Base-by-base conservation (phyloP, 23 tunicate species). In the Ascidia mentula region DNA sequence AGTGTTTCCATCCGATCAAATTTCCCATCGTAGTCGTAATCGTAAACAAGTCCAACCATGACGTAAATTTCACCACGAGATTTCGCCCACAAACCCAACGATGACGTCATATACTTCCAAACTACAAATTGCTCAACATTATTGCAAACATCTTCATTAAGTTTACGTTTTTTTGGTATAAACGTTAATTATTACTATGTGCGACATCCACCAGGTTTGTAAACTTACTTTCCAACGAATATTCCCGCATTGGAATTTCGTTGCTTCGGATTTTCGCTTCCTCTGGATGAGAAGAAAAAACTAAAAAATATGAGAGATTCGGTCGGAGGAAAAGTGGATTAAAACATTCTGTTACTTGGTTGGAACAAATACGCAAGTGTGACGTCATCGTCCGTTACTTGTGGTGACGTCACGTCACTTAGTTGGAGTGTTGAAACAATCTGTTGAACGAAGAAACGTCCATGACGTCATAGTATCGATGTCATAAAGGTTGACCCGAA, bases 1-100 rank as follows among this genome's bases (percentile, higher is more conserved):
- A 84, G 32, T n/a, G 20, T 30, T 33, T 72, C 84, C 12, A 12
- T 59, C 9, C 72, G 7, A 72, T 88, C 92, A 20, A 78, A 72
- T 3, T 15, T n/a, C 18, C 92, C 92, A 42, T 88, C 87, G 65
- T 39, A 82, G 73, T 88, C 75, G 72, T 88, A 88, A 39, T 88
- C 92, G 69, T 38, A 88, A 0, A 76, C 78, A 0, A 87, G 87
- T 13, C 92, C 92, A 39, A 34, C 15, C 22, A 69, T 36, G 0
- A 88, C 92, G 0, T 81, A 26, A 6, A 76, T 82, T 34, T 85
- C 83, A n/a, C 79, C 79, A 79, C 76, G 82, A 40, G 45, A 34
- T 26, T 18, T 35, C 33, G 92, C 38, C 92, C 92, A 88, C 35
- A 32, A 31, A 36, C 37, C 59, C 37, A 88, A 33, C 8, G 82